These are phyloP conservation scores for Ramphastos sulfuratus DNA, from an alignment of 2,113 vertebrate genomes.

Conservation along the genomic window DNA sequence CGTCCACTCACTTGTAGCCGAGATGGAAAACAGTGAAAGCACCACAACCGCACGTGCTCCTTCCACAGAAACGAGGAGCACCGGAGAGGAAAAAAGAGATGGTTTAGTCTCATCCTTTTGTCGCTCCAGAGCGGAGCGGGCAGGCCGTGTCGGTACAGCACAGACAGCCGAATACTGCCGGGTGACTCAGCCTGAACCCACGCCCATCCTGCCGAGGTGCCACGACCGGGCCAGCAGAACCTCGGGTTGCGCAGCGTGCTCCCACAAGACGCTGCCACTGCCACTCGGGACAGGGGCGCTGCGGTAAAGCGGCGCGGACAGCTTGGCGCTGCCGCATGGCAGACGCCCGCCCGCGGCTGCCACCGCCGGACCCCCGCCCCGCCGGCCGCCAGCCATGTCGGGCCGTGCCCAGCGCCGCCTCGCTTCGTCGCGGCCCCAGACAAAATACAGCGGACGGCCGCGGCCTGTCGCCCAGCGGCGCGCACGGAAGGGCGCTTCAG, in stretches of 20 bases:
- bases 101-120: background rate
- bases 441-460: background rate
- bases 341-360: background rate
- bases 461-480: too few species aligned
- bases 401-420: background rate
- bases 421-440: too few species aligned
- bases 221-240: background rate
- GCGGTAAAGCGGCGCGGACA: too few species aligned
- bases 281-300: background rate
- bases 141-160: background rate
- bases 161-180: accelerated
- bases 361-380: background rate
- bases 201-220: background rate
- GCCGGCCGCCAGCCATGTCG: background rate
- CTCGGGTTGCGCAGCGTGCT: background rate
- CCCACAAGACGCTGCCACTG: background rate
- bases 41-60: accelerated
- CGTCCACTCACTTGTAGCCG: too few species aligned
- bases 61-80: background rate
- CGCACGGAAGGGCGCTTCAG: too few species aligned
- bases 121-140: background rate
- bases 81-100: background rate
- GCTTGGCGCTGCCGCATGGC: background rate
- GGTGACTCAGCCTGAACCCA: background rate
- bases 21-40: background rate